These are phyloP conservation scores for Euphydryas editha DNA, from an alignment of 2,888 invertebrate genomes.

Conservation along the genomic window DNA sequence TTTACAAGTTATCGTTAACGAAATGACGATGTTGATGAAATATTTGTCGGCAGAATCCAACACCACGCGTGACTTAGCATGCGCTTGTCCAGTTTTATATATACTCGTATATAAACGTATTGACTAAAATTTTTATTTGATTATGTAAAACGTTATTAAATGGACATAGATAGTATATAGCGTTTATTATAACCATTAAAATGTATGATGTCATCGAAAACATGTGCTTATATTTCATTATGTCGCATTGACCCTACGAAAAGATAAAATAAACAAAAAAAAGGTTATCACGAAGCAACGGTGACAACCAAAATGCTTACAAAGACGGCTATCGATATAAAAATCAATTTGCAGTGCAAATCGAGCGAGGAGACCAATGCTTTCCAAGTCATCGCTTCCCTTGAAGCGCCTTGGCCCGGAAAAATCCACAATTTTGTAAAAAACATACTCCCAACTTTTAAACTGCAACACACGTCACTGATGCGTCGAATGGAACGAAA, in stretches of 20 bases:
- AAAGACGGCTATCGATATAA: conserved; percentile 59
- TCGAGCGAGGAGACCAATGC: conserved; percentile 77
- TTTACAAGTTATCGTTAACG: no score
- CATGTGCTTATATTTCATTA: conserved; percentile 13
- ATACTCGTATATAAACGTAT: no score
- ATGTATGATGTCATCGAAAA: conserved; percentile 17
- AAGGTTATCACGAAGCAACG: conserved; percentile 39
- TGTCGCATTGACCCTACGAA: conserved; percentile 16
- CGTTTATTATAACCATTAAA: neutral
- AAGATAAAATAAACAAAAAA: conserved; percentile 21
- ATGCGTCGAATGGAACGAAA: conserved; percentile 35
- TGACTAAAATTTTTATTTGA: no score
- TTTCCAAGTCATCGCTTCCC: conserved; percentile 77
- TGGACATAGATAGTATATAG: neutral
- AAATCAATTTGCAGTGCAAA: conserved; percentile 81
- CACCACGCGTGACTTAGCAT: no score
- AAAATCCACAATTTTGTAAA: conserved; percentile 68
- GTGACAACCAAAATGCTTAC: conserved; percentile 57
- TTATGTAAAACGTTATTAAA: neutral
- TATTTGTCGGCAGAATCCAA: no score
- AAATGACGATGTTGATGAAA: no score
- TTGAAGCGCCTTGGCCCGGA: conserved; percentile 70
- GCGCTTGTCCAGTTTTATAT: no score
- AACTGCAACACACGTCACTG: conserved; percentile 39
- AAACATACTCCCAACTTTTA: conserved; percentile 48